Percentiles rank a stretch among this genome's conserved stretches.
Conservation (phyloP, 2,797 vertebrate species). For the Rhabdophis nuchalis region DNA sequence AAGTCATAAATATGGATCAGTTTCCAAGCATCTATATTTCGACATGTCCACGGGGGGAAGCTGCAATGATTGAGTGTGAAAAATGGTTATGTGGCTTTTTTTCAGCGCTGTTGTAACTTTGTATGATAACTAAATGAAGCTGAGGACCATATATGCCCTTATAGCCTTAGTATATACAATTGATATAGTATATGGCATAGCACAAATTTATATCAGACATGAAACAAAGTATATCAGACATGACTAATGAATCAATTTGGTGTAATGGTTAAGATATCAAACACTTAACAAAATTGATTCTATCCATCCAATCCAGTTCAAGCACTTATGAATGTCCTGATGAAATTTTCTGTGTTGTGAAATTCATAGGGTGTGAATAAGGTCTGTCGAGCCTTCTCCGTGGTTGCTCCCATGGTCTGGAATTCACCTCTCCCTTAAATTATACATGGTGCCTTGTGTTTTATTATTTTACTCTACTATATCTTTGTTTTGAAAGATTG, state of each 20-base stretch:
- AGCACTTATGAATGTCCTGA: not conserved
- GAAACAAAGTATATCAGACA: not conserved
- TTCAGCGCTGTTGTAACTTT: not conserved
- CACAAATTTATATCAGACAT: not conserved
- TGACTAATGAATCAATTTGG: not conserved
- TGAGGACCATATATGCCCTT: not conserved
- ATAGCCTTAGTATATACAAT: too few species aligned
- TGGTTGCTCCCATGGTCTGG: not conserved
- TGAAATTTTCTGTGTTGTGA: not conserved
- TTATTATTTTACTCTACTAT: not conserved
- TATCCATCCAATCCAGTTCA: not conserved
- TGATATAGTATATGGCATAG: not conserved
- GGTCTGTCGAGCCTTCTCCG: not conserved
- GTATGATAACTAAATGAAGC: not conserved
- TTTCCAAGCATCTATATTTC: not conserved
- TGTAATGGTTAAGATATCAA: not conserved
- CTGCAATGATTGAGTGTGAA: not conserved
- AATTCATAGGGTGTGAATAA: not conserved
- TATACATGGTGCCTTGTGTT: not conserved
- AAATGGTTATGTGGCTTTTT: not conserved
- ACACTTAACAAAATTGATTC: not conserved
- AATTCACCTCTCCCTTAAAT: not conserved
- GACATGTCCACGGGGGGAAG: not conserved
- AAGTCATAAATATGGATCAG: not conserved
- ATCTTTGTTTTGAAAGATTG: not conserved